phyloP scores from a whole-genome alignment of 1,140 invertebrate genomes.

The Stegodyphus dumicola region DNA sequence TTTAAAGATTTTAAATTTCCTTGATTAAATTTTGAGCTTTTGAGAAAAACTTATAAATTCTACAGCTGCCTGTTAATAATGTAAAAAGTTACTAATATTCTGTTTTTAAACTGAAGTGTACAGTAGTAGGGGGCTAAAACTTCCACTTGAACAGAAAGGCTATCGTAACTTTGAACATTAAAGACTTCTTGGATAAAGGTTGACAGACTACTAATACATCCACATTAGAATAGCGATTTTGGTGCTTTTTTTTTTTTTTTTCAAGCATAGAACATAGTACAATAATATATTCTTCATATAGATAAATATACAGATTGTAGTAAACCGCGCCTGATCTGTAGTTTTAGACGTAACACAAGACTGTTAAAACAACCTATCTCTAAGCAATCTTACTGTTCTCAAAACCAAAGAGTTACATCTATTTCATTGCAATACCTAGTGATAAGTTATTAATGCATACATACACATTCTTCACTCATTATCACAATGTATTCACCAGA shows the following conservation, averaged over 20 bases:
- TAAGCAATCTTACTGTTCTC: slow-evolving; percentile 5
- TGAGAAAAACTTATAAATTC: no score
- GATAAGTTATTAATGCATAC: not conserved
- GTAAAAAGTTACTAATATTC: no score
- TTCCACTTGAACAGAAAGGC: not conserved
- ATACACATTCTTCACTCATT: not conserved
- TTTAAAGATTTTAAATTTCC: no score
- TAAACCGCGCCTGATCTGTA: not conserved
- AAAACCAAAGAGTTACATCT: not conserved
- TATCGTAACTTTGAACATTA: slow-evolving; percentile 7
- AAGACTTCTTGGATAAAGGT: slow-evolving; percentile 37
- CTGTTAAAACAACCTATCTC: not conserved
- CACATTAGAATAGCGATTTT: slow-evolving; percentile 13
- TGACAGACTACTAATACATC: not conserved
- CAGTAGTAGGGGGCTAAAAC: not conserved
- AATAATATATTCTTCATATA: slow-evolving; percentile 9
- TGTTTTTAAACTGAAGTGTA: no score
- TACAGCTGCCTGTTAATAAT: no score
- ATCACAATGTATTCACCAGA: not conserved
- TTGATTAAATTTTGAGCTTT: no score
- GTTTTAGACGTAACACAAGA: not conserved
- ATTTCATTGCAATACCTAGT: not conserved
- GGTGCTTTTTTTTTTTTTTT: slow-evolving; percentile 22
- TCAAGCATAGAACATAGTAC: slow-evolving; percentile 7
- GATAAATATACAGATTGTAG: not conserved